phyloP scores from a whole-genome alignment of 2,888 invertebrate species.

The Empis livida region DNA sequence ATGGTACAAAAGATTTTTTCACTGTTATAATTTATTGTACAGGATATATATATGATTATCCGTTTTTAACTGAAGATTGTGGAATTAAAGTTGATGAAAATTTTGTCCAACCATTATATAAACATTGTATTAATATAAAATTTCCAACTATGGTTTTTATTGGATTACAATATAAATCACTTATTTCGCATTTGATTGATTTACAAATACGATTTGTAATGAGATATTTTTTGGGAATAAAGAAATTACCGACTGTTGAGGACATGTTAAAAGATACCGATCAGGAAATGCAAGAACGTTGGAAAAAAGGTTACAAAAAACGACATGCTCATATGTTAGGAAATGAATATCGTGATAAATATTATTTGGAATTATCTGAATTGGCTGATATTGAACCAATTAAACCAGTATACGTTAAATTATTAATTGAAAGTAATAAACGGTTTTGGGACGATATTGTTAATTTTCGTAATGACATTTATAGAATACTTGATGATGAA shows the following conservation, averaged over 20 bases:
- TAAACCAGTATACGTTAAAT: constrained; percentile 51
- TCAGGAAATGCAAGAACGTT: constrained; percentile 45
- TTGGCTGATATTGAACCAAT: constrained; percentile 48
- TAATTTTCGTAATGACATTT: constrained; percentile 46
- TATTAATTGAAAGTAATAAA: constrained; percentile 55
- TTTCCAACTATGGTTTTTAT: constrained; percentile 69
- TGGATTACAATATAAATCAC: constrained; percentile 66
- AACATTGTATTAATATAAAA: constrained; percentile 69
- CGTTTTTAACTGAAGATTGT: constrained; percentile 57
- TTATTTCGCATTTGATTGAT: constrained; percentile 74
- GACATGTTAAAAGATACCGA: constrained; percentile 51
- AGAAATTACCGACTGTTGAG: constrained; percentile 45
- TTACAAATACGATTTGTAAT: constrained; percentile 56
- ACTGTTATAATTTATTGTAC: constrained; percentile 67
- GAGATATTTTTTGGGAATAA: constrained; percentile 47
- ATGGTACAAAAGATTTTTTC: constrained; percentile 47
- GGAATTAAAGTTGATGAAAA: constrained; percentile 57
- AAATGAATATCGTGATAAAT: constrained; percentile 45
- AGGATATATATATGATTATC: constrained; percentile 62
- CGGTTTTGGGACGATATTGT: constrained; percentile 49
- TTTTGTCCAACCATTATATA: constrained; percentile 71
- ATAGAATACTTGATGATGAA: constrained; percentile 50
- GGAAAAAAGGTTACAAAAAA: constrained; percentile 48
- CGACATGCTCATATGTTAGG: constrained; percentile 72
- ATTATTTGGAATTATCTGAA: constrained; percentile 53